phyloP scores from a whole-genome alignment of 2,888 invertebrate genomes.

The Girardia tigrina region DNA sequence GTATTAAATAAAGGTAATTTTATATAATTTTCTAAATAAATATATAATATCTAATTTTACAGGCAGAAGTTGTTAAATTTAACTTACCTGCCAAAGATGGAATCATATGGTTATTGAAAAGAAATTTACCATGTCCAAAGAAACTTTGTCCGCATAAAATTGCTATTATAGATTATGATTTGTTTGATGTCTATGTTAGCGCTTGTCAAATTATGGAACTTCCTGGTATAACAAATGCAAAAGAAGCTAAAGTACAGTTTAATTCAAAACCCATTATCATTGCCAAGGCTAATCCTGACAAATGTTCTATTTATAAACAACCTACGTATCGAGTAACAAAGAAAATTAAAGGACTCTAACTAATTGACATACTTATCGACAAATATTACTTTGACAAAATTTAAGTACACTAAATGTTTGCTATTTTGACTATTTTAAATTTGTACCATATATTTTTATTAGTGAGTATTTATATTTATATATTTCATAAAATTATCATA shows the following conservation, averaged over 20 bases:
- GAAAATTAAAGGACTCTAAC: background rate
- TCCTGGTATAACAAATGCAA: background rate
- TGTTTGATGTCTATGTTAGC: slow-evolving; percentile 24
- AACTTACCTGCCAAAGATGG: slow-evolving; percentile 33
- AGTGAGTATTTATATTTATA: no score
- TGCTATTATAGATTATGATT: slow-evolving; percentile 25
- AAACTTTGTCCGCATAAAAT: slow-evolving; percentile 24
- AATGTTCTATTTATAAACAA: slow-evolving; percentile 8
- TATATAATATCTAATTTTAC: no score
- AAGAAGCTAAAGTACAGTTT: background rate
- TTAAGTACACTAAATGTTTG: no score
- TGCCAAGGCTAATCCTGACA: background rate
- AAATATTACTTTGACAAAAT: no score
- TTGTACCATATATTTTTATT: no score
- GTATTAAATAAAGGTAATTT: no score
- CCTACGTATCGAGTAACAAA: background rate
- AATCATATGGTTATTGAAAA: slow-evolving; percentile 31
- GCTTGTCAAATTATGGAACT: slow-evolving; percentile 32
- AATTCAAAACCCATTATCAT: background rate
- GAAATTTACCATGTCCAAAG: slow-evolving; percentile 7
- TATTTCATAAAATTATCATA: no score
- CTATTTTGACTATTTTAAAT: no score
- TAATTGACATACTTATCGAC: no score
- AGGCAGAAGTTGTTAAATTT: slow-evolving; percentile 33
- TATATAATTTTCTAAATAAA: no score